Base-by-base conservation (phyloP, 2,888 invertebrate species). In the Agonopterix alstromeriana region DNA sequence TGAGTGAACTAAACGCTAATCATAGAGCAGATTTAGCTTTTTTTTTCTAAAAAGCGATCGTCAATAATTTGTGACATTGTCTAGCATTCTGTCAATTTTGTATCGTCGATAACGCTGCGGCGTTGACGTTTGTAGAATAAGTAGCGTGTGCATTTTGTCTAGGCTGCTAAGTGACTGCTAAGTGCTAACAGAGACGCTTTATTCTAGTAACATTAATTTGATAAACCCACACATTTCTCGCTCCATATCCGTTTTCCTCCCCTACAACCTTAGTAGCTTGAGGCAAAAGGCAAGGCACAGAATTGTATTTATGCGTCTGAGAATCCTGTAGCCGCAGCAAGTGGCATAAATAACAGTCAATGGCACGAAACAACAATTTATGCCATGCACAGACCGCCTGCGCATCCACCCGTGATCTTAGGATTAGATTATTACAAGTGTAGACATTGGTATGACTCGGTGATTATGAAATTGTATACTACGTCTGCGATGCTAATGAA, bases 221-320 rank as follows among this genome's bases (percentile, higher is more conserved):
- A 17, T 17, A 17, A 17, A 17, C 2, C 17, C 17, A 17, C 17
- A 17, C 3, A 17, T 27, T 38, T 38, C 38, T 38, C 38, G 38
- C 38, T 38, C 10, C n/a, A 9, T n/a, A 38, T 38, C 38, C n/a
- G 27, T 5, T 27, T 27, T 5, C 27, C 27, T 27, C 27, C 7
- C 27, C 3, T 7, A 38, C 38, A n/a, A 10, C 38, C 38, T 10
- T 46, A 36, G 48, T 51, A 51, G 47, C 14, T n/a, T 38, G 10
- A 42, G 35, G 41, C 17, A 51, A 43, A 47, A 50, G 47, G 44
- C 50, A 52, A 52, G 51, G 52, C 53, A 55, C 45, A 53, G 51
- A 54, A 56, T 63, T 53, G 71, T 79, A 80, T 81, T 82, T 81
- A 82, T 80, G 78, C 63, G 81, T 80, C 79, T 81, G 73, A 66